Base-by-base conservation (phyloP, 2,888 invertebrate species). In the Eulithis testata region DNA sequence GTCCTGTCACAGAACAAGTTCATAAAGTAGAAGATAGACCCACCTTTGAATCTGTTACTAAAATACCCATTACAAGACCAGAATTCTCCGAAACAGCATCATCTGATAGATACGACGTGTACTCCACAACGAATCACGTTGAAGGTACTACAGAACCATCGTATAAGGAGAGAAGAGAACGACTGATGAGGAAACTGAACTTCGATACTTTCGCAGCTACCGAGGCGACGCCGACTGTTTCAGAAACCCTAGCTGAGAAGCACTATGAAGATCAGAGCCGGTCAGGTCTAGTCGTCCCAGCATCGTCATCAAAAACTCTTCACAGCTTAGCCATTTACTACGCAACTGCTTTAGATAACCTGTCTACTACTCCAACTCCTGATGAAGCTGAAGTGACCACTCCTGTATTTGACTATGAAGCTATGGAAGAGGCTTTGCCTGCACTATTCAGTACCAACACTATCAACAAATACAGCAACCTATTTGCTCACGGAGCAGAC, bases 321-420 rank as follows among this genome's bases (percentile, higher is more conserved):
- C 96, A 96, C 74, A 96, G 97, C 0, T 83, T 97, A 52, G 97
- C 97, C 0, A 94, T 96, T 71, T 97, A 97, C 79, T 97, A 97
- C 80, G 97, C 97, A 3, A 95, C 95, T 8, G 95, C 95, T 72
- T 91, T 95, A 68, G 95, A 95, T 74, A 94, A 94, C 71, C 85
- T 94, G 43, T 92, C 93, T 1, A 90, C 93, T 9, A 87, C 94
- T 43, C 59, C 88, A 4, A 70, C 82, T 9, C 84, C 88, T 27
- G 89, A 89, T 53, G 90, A 89, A 31, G 75, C 63, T 11, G 90
- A 88, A 71, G 80, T 80, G 1, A 87, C 87, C 1, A 89, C 89
- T 40, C 76, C 83, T 36, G 66, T 79, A 21, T 82, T 86, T 55
- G 87, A 89, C 65, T 87, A 87, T 57, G 89, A 89, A 68, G 81